Percentiles rank a stretch among this genome's conserved stretches.
These are phyloP conservation scores for Noctilio leporinus DNA, from an alignment of 2,113 vertebrate species.

Conservation along the genomic window DNA sequence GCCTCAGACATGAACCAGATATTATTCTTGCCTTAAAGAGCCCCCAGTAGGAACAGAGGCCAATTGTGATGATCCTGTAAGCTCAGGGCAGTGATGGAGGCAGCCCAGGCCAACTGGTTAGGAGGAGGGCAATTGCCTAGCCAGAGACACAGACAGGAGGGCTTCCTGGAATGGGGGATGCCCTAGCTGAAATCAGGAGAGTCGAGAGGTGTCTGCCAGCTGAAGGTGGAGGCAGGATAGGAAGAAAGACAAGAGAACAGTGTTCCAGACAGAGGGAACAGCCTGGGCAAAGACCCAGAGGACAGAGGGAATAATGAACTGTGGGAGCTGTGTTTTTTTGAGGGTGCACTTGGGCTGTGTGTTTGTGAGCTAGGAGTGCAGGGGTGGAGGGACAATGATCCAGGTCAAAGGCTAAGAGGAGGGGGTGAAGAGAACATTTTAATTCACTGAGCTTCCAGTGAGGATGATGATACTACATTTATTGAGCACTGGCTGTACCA, in stretches of 20 bases:
- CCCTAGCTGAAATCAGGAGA: background rate
- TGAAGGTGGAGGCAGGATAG: background rate
- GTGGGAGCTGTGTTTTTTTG: background rate
- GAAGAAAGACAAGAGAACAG: background rate
- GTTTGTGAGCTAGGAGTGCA: background rate
- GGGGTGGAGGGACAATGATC: background rate
- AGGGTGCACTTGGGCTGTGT: background rate
- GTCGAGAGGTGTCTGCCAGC: background rate
- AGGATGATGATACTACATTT: background rate
- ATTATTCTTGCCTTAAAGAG: background rate
- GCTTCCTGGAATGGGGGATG: background rate
- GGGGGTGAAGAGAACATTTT: too few relatives aligned
- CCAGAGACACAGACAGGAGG: background rate
- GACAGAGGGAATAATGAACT: background rate
- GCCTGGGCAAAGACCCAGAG: background rate
- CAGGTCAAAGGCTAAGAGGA: background rate
- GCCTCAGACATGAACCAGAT: background rate
- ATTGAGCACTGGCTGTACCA: background rate
- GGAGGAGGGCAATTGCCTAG: background rate
- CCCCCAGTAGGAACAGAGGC: background rate
- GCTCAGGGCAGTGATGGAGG: background rate
- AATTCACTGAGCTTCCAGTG: accelerated
- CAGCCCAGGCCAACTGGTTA: background rate
- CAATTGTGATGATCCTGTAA: too few relatives aligned
- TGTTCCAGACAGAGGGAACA: background rate